These are phyloP conservation scores for Xanthia togata DNA, from an alignment of 2,888 invertebrate species.

Conservation along the genomic window DNA sequence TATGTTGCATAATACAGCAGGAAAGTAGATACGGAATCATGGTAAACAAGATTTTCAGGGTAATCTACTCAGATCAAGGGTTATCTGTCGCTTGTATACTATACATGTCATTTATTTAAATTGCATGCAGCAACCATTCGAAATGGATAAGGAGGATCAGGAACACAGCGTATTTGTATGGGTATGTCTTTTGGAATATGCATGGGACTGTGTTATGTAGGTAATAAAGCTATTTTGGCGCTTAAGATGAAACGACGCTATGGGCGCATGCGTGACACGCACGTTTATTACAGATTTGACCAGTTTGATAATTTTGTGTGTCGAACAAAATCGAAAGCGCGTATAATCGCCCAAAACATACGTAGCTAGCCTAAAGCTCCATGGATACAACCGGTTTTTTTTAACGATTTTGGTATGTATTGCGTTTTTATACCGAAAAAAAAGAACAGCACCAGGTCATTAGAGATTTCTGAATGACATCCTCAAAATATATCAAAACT, in stretches of 20 bases:
- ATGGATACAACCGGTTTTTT: neutral
- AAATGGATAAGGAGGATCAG: slow-evolving; percentile 83
- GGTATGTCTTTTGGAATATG: slow-evolving; percentile 83
- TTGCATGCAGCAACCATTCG: slow-evolving; percentile 84
- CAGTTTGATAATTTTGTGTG: neutral
- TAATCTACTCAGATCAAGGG: neutral
- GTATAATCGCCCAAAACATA: neutral
- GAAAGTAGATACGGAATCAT: neutral
- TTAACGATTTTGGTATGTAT: neutral
- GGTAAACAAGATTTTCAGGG: neutral
- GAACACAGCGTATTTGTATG: slow-evolving; percentile 90
- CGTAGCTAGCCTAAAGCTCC: neutral
- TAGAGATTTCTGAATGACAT: neutral
- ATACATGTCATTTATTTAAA: slow-evolving; percentile 33
- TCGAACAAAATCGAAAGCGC: neutral
- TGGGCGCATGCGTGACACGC: slow-evolving; percentile 4
- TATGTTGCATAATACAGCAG: neutral
- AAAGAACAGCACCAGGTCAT: neutral
- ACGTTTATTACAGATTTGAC: slow-evolving; percentile 9
- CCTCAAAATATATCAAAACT: neutral
- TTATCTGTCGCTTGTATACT: neutral
- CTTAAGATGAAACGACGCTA: neutral
- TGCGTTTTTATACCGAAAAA: neutral
- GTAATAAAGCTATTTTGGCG: neutral
- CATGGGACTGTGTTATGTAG: slow-evolving; percentile 33